Conservation (phyloP, 2,113 vertebrate species). For the Oreochromis tanganicae region DNA sequence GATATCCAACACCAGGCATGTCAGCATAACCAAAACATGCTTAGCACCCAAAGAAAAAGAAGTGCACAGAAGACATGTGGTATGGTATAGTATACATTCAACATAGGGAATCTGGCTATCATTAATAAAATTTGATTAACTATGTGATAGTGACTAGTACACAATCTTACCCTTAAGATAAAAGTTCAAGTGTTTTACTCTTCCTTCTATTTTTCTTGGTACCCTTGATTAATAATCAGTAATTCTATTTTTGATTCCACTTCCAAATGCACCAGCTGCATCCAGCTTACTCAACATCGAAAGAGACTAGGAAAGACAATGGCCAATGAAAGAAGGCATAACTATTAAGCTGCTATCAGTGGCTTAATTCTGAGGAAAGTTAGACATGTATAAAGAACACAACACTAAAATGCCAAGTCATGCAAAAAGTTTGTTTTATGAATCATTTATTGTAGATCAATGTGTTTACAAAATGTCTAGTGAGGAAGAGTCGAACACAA, state of each 20-base stretch:
- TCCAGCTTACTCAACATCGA: neutral
- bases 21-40: neutral
- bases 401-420: neutral
- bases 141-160: neutral
- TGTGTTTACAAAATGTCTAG: slow-evolving; percentile 40
- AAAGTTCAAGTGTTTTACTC: neutral
- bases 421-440: slow-evolving; percentile 37
- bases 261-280: neutral
- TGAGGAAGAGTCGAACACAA: slow-evolving; percentile 44
- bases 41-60: neutral
- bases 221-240: neutral
- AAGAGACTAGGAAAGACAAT: neutral
- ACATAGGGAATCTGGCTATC: neutral
- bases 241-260: neutral
- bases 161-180: neutral
- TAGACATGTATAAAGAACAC: rapidly evolving
- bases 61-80: neutral
- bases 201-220: neutral
- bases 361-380: neutral
- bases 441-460: slow-evolving; percentile 58
- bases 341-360: neutral
- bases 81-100: neutral
- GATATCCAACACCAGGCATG: neutral
- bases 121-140: neutral
- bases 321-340: neutral